A percentile compares a stretch with the other conserved stretches of the same genome.
phyloP scores from a whole-genome alignment of 2,797 vertebrate species.

The Tinamus major region DNA sequence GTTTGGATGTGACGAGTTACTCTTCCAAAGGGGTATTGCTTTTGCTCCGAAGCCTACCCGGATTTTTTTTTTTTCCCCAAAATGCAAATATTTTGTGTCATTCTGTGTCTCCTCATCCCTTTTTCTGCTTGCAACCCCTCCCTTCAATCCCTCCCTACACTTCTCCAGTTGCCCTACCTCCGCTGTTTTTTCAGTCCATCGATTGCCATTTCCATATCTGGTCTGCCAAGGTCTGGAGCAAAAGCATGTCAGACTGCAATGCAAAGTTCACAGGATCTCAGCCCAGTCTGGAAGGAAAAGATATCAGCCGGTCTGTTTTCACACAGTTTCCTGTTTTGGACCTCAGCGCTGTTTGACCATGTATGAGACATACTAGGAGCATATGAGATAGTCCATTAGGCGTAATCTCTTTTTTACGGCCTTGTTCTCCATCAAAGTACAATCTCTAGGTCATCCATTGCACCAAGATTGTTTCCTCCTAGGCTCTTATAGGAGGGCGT shows the following conservation, averaged over 20 bases:
- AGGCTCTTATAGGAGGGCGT: neutral
- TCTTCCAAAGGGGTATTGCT: neutral
- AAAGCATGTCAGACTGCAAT: neutral
- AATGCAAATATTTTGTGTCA: neutral
- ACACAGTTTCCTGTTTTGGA: neutral
- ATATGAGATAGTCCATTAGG: rapidly evolving
- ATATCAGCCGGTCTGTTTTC: neutral
- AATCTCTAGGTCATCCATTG: neutral
- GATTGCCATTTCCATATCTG: neutral
- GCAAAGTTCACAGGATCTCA: neutral
- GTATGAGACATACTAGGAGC: neutral
- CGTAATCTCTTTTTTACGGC: rapidly evolving
- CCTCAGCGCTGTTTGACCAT: rapidly evolving
- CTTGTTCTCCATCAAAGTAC: rapidly evolving
- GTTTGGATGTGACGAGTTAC: conserved; percentile 6
- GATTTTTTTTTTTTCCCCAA: neutral
- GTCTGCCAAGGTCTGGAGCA: neutral
- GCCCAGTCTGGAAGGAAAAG: neutral
- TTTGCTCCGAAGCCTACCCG: neutral
- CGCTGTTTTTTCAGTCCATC: rapidly evolving
- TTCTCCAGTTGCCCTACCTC: neutral
- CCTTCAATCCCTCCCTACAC: rapidly evolving
- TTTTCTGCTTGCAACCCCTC: neutral
- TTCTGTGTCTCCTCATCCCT: neutral
- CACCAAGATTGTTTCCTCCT: neutral